Percentiles rank a stretch among this genome's conserved stretches.
These are phyloP conservation scores for Drosophila eohydei DNA, from an alignment of 2,888 invertebrate species.

Conservation along the genomic window DNA sequence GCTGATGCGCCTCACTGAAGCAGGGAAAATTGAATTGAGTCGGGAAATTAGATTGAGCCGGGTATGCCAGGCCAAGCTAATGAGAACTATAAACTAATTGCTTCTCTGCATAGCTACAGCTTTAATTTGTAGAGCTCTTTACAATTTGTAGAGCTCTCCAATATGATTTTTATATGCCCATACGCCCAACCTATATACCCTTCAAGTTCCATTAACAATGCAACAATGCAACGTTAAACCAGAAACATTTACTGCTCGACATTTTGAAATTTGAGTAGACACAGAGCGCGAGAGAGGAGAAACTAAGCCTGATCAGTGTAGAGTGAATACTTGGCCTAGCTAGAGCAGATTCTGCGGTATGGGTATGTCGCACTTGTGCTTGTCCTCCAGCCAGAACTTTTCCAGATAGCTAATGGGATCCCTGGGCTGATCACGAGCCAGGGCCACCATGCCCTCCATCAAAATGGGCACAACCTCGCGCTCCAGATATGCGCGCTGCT, in stretches of 20 bases:
- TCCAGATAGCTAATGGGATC: conserved; percentile 63
- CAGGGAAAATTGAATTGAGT: conserved; percentile 12
- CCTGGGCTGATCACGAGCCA: conserved; percentile 60
- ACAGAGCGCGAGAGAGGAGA: not conserved
- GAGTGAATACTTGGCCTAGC: not conserved
- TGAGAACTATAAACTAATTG: rapidly evolving
- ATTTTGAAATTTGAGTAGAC: conserved; percentile 61
- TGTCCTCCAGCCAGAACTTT: conserved; percentile 57
- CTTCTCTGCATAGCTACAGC: not conserved
- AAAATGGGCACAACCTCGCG: conserved; percentile 59
- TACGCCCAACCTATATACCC: not conserved
- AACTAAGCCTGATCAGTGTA: not conserved
- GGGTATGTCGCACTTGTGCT: conserved; percentile 59
- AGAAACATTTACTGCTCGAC: conserved; percentile 52
- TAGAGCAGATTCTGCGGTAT: conserved; percentile 57
- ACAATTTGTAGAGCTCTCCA: not conserved
- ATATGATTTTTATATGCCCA: no score
- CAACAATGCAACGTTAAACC: conserved; percentile 25
- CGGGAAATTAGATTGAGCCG: no score
- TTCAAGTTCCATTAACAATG: not conserved
- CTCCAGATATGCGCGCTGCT: conserved; percentile 49
- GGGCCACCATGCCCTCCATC: conserved; percentile 65
- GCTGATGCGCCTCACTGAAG: conserved; percentile 35
- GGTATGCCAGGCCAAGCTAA: not conserved
- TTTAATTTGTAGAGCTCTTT: no score